These are phyloP conservation scores for Microchirus variegatus DNA, from an alignment of 2,797 vertebrate species.

Conservation along the genomic window DNA sequence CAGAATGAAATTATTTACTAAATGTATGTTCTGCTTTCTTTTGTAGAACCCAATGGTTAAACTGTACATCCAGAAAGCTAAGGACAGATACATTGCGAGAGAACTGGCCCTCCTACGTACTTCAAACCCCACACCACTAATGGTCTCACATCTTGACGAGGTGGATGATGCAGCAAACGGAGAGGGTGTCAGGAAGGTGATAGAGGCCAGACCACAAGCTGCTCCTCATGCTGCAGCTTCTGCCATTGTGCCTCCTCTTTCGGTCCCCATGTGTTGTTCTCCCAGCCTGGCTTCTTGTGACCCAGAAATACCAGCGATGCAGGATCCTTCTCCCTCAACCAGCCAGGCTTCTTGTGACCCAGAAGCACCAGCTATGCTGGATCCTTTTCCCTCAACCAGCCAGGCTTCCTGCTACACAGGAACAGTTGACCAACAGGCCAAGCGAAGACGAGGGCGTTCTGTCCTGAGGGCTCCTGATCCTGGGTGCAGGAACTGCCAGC, in stretches of 20 bases:
- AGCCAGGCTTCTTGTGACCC: no score
- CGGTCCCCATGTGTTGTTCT: not conserved
- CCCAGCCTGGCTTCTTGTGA: not conserved
- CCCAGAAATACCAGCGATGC: no score
- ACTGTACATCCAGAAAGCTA: not conserved
- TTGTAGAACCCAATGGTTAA: not conserved
- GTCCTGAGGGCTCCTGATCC: no score
- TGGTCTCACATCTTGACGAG: slow-evolving; percentile 6
- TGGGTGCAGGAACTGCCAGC: no score
- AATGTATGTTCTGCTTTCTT: no score
- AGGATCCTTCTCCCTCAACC: no score
- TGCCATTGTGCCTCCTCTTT: not conserved
- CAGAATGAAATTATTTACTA: no score
- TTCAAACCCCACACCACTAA: not conserved
- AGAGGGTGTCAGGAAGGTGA: not conserved
- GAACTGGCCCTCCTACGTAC: not conserved
- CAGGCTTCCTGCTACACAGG: no score
- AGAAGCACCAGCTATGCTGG: no score
- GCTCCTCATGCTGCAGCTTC: not conserved
- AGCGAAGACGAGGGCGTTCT: no score
- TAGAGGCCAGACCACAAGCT: not conserved
- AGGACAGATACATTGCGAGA: not conserved
- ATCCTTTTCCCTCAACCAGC: no score
- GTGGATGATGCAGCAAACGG: not conserved
- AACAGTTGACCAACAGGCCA: no score